These are phyloP conservation scores for Bellardia pandia DNA, from an alignment of 2,888 invertebrate species.

Conservation along the genomic window DNA sequence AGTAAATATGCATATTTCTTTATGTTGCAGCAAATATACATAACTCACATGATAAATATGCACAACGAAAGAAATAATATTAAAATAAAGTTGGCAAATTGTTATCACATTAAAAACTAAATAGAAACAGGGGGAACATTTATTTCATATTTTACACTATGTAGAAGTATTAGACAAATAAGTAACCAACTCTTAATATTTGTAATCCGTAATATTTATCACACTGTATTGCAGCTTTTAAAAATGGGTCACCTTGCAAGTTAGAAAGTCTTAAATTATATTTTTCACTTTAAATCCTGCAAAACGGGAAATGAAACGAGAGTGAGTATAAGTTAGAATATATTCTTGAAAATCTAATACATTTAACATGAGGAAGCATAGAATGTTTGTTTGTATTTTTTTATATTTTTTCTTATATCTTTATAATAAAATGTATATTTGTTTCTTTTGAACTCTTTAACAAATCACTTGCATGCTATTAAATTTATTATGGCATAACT, in stretches of 20 bases:
- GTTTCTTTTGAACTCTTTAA: slow-evolving; percentile 50
- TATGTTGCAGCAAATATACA: neutral
- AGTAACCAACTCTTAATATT: neutral
- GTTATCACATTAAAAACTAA: slow-evolving; percentile 19
- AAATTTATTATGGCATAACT: slow-evolving; percentile 61
- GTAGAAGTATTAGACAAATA: neutral
- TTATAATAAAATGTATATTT: slow-evolving; percentile 56
- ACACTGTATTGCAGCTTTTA: neutral
- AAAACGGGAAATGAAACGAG: neutral
- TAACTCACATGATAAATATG: slow-evolving; percentile 49
- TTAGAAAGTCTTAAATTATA: neutral
- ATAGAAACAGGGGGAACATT: neutral
- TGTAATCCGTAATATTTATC: neutral
- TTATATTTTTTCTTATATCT: neutral
- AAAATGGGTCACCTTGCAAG: neutral
- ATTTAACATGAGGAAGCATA: neutral
- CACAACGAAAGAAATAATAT: slow-evolving; percentile 6
- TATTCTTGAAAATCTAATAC: neutral
- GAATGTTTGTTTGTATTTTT: slow-evolving; percentile 13
- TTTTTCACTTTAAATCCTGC: neutral
- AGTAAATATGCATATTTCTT: neutral
- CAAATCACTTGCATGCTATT: slow-evolving; percentile 57
- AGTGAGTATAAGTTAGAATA: neutral
- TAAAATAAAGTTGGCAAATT: slow-evolving; percentile 41
- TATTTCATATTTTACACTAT: too few species aligned